Evolutionary conservation across 1,140 invertebrate species (phyloP).

Genomic region (Hetaerina americana): DNA sequence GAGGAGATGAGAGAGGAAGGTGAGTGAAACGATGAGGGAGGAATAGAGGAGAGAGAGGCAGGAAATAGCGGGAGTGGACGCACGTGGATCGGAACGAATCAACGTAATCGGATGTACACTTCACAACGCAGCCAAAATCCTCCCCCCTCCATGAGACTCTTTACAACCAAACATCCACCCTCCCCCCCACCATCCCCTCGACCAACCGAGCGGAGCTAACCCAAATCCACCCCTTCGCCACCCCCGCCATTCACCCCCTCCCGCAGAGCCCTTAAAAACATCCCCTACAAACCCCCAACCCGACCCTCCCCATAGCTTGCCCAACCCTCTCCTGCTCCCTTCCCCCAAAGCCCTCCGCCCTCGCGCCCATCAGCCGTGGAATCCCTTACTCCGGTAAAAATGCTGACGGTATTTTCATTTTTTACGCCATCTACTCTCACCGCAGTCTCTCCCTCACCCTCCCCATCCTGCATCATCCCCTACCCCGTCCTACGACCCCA

Average conservation of each 20-base stretch:
- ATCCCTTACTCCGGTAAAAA: not conserved
- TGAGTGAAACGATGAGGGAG: too few relatives aligned
- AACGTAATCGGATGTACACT: not conserved
- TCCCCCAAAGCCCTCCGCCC: not conserved
- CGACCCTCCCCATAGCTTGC: not conserved
- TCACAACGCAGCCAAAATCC: not conserved
- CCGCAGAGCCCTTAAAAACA: not conserved
- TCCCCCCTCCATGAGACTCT: too few relatives aligned
- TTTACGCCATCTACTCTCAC: not conserved
- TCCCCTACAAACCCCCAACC: not conserved
- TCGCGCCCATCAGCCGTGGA: not conserved
- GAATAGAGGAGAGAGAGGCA: too few relatives aligned
- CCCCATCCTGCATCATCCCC: not conserved
- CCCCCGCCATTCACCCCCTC: not conserved
- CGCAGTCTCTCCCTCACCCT: not conserved
- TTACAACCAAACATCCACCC: too few relatives aligned
- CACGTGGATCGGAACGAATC: not conserved
- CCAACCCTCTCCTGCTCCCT: too few relatives aligned
- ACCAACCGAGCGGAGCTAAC: too few relatives aligned
- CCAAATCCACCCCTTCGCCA: not conserved
- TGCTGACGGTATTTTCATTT: not conserved
- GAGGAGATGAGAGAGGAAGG: too few relatives aligned
- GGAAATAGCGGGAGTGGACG: not conserved
- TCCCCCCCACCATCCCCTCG: too few relatives aligned
- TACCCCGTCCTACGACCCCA: too few relatives aligned